A percentile compares a stretch with the other conserved stretches of the same genome.
These are phyloP conservation scores for Triops cancriformis DNA, from an alignment of 1,140 invertebrate genomes.

Conservation along the genomic window DNA sequence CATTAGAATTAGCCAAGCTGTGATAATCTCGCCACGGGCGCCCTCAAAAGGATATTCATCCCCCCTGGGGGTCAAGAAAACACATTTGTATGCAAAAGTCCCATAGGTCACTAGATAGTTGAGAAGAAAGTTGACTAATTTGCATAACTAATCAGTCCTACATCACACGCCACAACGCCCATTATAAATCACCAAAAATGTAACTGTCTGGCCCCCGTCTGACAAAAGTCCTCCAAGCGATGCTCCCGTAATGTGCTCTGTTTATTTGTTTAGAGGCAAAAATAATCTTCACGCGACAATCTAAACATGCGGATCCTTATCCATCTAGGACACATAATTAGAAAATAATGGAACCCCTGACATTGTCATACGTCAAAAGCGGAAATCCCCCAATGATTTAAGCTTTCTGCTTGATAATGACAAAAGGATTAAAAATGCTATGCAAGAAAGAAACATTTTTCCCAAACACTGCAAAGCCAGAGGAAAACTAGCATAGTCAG, in stretches of 20 bases:
- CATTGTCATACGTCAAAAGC: no score
- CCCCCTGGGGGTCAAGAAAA: background rate
- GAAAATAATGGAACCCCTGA: no score
- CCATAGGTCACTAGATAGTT: slow-evolving; percentile 1
- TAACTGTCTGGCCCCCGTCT: background rate
- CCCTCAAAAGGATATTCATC: no score
- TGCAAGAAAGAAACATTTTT: no score
- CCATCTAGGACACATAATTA: no score
- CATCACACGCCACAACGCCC: background rate
- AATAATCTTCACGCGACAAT: no score
- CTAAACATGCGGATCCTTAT: no score
- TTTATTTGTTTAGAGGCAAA: no score
- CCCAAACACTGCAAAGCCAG: background rate
- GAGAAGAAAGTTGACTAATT: background rate
- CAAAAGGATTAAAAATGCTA: no score
- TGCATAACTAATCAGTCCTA: background rate
- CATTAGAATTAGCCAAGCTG: background rate
- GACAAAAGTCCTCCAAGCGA: background rate
- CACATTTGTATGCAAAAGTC: background rate
- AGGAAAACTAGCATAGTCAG: background rate
- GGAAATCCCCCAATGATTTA: no score
- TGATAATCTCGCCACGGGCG: background rate
- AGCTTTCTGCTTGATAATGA: no score
- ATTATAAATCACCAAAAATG: background rate
- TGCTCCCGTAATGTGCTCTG: no score